A percentile compares a stretch with the other conserved stretches of the same genome.
Conservation (phyloP, 2,888 invertebrate genomes). For the Alentia gelatinosa region DNA sequence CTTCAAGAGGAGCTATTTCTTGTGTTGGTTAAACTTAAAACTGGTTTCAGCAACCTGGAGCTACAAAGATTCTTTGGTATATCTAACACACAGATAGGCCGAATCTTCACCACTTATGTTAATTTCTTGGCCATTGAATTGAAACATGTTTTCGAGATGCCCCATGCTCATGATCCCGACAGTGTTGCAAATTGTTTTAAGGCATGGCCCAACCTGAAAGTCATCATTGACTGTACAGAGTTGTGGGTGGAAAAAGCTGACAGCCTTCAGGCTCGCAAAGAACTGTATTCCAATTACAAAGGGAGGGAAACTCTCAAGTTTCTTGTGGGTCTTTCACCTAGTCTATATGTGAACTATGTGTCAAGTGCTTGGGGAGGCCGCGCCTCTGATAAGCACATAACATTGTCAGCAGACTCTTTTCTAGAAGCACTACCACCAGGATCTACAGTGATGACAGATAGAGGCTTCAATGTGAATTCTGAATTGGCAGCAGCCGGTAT, state of each 20-base stretch:
- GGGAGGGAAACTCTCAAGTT: slow-evolving; percentile 56
- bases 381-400: slow-evolving; percentile 60
- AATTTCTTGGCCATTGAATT: neutral
- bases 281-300: slow-evolving; percentile 60
- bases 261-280: slow-evolving; percentile 57
- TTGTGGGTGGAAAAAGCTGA: slow-evolving; percentile 58
- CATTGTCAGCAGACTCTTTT: slow-evolving; percentile 37
- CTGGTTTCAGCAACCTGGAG: neutral
- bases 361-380: slow-evolving; percentile 59
- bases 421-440: slow-evolving; percentile 38
- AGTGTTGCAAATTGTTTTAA: neutral
- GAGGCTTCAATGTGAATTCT: slow-evolving; percentile 57
- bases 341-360: slow-evolving; percentile 60
- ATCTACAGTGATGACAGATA: slow-evolving; percentile 60
- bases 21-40: neutral
- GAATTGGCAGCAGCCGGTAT: slow-evolving; percentile 57
- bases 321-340: slow-evolving; percentile 59
- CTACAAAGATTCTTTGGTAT: neutral
- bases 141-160: neutral
- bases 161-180: neutral
- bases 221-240: slow-evolving; percentile 59
- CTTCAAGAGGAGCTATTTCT: neutral
- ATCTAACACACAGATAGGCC: neutral
- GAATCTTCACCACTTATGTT: neutral
- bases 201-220: neutral